Evolutionary conservation across 1,140 invertebrate genomes (phyloP).

Genomic region (Zaprionus camerounensis): DNA sequence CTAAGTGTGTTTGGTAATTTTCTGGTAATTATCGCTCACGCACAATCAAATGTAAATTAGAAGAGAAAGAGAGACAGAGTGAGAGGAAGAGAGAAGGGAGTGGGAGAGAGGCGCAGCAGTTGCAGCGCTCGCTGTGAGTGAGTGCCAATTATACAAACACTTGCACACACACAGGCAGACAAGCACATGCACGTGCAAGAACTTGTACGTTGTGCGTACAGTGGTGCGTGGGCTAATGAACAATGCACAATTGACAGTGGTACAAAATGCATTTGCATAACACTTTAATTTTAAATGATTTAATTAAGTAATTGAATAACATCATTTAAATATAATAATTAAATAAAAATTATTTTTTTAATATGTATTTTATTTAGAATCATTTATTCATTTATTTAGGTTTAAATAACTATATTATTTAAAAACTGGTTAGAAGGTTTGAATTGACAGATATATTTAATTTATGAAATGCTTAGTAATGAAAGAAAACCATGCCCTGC

Average conservation of each 20-base stretch:
- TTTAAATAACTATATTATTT: too few relatives aligned
- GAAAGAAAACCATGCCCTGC: too few relatives aligned
- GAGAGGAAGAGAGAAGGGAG: not conserved
- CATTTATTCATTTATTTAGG: too few relatives aligned
- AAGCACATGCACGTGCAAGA: constrained; percentile 3
- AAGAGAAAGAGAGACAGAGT: constrained; percentile 1
- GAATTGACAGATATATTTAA: too few relatives aligned
- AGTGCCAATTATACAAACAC: constrained; percentile 50
- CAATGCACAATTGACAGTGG: constrained; percentile 23
- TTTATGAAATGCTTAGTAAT: too few relatives aligned
- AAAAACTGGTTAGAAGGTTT: too few relatives aligned
- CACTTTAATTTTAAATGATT: too few relatives aligned
- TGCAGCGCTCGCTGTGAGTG: constrained; percentile 17
- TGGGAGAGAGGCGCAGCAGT: constrained; percentile 3
- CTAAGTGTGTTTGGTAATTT: constrained; percentile 78
- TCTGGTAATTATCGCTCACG: constrained; percentile 79
- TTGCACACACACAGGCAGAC: constrained; percentile 11
- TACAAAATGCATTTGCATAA: constrained; percentile 34
- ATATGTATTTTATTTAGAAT: too few relatives aligned
- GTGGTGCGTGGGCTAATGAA: constrained; percentile 47
- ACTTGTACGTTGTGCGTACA: constrained; percentile 38
- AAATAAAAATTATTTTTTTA: too few relatives aligned
- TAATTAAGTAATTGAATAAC: too few relatives aligned
- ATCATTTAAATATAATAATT: too few relatives aligned
- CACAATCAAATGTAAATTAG: constrained; percentile 78